Base-by-base conservation (phyloP, 2,888 invertebrate genomes). In the Agrotis ipsilon region DNA sequence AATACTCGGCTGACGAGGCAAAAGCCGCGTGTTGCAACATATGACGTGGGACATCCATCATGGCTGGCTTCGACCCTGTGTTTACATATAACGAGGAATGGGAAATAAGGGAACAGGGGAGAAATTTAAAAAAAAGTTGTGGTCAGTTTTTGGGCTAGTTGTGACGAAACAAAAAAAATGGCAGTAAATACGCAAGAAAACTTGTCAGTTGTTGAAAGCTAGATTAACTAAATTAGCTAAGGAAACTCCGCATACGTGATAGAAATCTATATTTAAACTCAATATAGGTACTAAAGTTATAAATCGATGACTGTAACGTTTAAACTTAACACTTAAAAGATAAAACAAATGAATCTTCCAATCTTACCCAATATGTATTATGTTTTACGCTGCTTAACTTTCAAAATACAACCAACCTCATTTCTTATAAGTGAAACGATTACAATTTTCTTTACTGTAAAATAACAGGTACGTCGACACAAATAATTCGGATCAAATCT, bases 1-100 rank as follows among this genome's bases (percentile, higher is more conserved):
- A 82, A 81, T 79, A 83, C 80, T 84, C 79, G 78, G 91, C 92
- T 92, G 90, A 92, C 89, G 86, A 82, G 75, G 90, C 90, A 86
- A 79, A 75, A 77, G 72, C 81, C 60, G 79, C 67, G 58, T 68
- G 76, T 48, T 59, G 68, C 68, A 81, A 77, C 79, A 68, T 58
- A 80, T 85, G 85, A 88, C 87, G 77, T 82, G 68, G 74, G 68
- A 78, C 80, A 88, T 88, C 83, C 75, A 86, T 88, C 84, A 88
- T 78, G 70, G 68, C 60, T 61, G 45, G 62, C 59, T 67, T 39
- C 45, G 49, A 64, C 63, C 65, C 61, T n/a, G 55, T 78, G 68
- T 83, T 80, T 75, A 80, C 72, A 71, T 64, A 58, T 13, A 48
- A 19, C 39, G 49, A 46, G 21, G n/a, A 52, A 51, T 2, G 18